Base-by-base conservation (phyloP, 2,797 vertebrate species). In the Neopelma chrysocephalum region DNA sequence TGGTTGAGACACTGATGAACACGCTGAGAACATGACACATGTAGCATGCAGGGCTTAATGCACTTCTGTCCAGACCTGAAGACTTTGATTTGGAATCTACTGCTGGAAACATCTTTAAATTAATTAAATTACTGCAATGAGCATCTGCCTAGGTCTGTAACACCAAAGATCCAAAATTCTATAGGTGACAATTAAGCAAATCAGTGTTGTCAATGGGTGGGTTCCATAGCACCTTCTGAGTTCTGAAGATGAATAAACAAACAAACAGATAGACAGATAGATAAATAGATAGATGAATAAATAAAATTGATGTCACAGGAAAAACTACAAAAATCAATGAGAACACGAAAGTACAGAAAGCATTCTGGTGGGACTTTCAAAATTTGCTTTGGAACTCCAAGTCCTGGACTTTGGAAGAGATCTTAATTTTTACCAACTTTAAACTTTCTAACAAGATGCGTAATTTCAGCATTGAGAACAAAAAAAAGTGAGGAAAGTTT, bases 231-330 rank as follows among this genome's bases (percentile, higher is more conserved):
- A 75, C 3, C 14, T 71, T 71, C 42, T 3, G 6, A 40, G 17
- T 65, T 14, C 20, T 10, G 4, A 79, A 54, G 34, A 9, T 48
- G 27, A 19, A 22, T n/a, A 65, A 42, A 10, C 9, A 69, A 32
- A 1, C 4, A 81, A 45, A 10, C 21, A 57, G 61, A 36, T 42
- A 50, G 56, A 27, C 32, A 48, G 11, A 25, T 27, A 40, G 38
- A 31, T 62, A 31, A 20, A 12, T 19, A 45, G 22, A 29, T 17
- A 29, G 58, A 40, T 61, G 9, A n/a, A n/a, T 27, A n/a, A 40
- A 47, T 62, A 31, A 26, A 47, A 34, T 1, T 2, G 4, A 9
- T 23, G 31, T 11, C 0, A 1, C 16, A 47, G 29, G 31, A 47
- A 42, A 57, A 77, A 13, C 3, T 18, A 25, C 5, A 64, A 72